Evolutionary conservation across 2,888 invertebrate genomes (phyloP).

Genomic region (Ectobius pallidus): DNA sequence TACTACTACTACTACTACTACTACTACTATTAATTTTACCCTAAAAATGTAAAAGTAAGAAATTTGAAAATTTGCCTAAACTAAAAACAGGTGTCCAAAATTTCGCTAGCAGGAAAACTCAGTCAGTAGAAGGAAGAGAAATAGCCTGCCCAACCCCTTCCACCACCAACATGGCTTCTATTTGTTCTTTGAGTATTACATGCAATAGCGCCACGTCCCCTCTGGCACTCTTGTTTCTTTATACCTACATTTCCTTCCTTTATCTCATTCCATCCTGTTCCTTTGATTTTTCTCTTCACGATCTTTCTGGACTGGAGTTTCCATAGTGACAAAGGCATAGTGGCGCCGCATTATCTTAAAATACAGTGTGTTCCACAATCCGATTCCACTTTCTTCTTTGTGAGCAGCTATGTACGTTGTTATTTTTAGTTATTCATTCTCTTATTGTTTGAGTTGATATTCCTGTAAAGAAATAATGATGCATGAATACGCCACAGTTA

Average conservation of each 20-base stretch:
- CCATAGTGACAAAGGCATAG: not conserved
- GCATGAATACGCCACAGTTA: no score
- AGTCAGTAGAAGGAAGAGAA: no score
- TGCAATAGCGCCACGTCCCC: not conserved
- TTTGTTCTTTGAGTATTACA: not conserved
- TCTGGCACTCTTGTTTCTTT: not conserved
- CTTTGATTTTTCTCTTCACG: slow-evolving; percentile 3
- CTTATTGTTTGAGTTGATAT: no score
- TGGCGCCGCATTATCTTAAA: not conserved
- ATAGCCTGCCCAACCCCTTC: no score
- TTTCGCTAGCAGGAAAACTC: no score
- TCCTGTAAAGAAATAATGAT: no score
- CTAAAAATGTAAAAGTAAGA: no score
- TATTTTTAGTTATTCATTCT: no score
- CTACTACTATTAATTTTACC: not conserved
- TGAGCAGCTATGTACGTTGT: no score
- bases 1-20: not conserved
- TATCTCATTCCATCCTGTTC: not conserved
- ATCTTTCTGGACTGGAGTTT: slow-evolving; percentile 6
- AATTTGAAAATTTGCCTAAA: no score
- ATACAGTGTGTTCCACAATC: not conserved
- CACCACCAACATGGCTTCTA: not conserved
- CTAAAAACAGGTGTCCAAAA: no score
- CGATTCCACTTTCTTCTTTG: no score
- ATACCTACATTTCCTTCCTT: slow-evolving; percentile 17